These are phyloP conservation scores for Spodoptera frugiperda DNA, from an alignment of 1,140 invertebrate species.

Conservation along the genomic window DNA sequence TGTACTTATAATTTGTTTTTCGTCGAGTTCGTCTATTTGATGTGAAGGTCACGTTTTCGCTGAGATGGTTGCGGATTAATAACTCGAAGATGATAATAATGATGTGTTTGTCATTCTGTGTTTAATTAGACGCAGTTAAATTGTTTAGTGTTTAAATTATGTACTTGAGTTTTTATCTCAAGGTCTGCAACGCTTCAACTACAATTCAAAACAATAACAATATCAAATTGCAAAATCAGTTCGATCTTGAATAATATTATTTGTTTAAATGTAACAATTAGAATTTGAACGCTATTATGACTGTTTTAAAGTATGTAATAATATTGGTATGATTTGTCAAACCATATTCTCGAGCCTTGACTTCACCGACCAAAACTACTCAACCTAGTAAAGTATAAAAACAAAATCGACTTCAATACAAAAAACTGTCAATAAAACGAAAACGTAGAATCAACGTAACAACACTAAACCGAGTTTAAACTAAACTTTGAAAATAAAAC, in stretches of 20 bases:
- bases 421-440: too few relatives aligned
- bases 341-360: background rate
- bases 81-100: background rate
- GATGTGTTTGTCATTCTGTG: too few relatives aligned
- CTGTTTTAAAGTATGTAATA: too few relatives aligned
- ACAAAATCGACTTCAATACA: too few relatives aligned
- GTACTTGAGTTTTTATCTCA: too few relatives aligned
- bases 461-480: background rate
- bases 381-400: background rate
- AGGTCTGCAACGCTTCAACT: background rate
- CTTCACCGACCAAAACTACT: background rate
- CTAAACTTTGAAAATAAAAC: conserved; percentile 4
- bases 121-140: too few relatives aligned
- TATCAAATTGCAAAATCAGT: background rate
- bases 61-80: conserved; percentile 4
- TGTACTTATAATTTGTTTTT: conserved; percentile 37
- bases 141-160: too few relatives aligned
- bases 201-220: background rate
- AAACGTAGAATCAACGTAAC: too few relatives aligned
- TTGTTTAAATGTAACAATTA: too few relatives aligned
- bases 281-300: too few relatives aligned
- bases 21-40: conserved; percentile 24
- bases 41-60: conserved; percentile 5
- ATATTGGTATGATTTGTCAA: too few relatives aligned
- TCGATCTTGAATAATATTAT: background rate